These are phyloP conservation scores for Drosophila punjabiensis DNA, from an alignment of 1,140 invertebrate species.

Conservation along the genomic window DNA sequence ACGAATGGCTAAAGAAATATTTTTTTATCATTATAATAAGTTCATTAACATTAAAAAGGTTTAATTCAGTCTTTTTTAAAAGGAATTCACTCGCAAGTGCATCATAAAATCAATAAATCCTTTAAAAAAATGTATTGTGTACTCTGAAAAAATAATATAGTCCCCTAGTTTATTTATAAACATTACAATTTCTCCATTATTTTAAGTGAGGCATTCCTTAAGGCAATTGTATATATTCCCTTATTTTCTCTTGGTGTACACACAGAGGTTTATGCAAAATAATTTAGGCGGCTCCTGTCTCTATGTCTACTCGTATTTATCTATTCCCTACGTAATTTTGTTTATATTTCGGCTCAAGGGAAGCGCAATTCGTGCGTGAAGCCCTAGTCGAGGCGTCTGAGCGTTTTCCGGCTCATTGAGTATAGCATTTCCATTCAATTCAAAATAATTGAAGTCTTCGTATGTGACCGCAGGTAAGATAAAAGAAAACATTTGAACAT, in stretches of 20 bases:
- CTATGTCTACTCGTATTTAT: slow-evolving; percentile 47
- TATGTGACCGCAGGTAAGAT: slow-evolving; percentile 46
- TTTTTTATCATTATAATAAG: neutral
- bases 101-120: neutral
- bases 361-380: slow-evolving; percentile 63
- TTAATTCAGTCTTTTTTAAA: too few species aligned
- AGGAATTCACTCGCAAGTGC: neutral
- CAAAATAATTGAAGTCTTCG: slow-evolving; percentile 68
- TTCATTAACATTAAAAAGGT: too few species aligned
- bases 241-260: slow-evolving; percentile 6
- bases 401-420: slow-evolving; percentile 70
- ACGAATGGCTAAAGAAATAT: neutral
- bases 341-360: slow-evolving; percentile 24
- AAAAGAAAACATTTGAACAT: slow-evolving; percentile 39
- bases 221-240: neutral
- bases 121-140: too few species aligned
- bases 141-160: too few species aligned
- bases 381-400: slow-evolving; percentile 50
- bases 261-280: slow-evolving; percentile 42
- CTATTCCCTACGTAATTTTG: slow-evolving; percentile 9
- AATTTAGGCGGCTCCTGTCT: slow-evolving; percentile 12
- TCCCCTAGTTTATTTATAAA: neutral
- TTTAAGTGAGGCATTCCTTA: neutral
- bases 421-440: slow-evolving; percentile 65
- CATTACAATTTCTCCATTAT: neutral